phyloP scores from a whole-genome alignment of 2,888 invertebrate species.

The Dicyrtomina minuta region DNA sequence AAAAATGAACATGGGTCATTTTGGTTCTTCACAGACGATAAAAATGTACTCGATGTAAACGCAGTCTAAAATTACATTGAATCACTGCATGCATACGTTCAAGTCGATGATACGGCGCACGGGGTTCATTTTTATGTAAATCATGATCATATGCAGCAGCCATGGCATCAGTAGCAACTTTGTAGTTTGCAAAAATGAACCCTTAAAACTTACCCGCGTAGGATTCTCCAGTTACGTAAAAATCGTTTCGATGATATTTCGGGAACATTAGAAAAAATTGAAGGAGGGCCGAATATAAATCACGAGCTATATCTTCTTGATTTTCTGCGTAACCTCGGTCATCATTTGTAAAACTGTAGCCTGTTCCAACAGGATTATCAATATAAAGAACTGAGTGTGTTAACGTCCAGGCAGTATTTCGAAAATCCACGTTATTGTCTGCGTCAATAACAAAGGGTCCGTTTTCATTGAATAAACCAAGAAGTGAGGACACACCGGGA shows the following conservation, averaged over 20 bases:
- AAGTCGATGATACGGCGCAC: too few relatives aligned
- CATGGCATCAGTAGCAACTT: too few relatives aligned
- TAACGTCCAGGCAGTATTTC: constrained; percentile 68
- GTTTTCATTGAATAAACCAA: constrained; percentile 63
- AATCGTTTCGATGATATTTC: constrained; percentile 70
- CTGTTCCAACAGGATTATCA: constrained; percentile 87
- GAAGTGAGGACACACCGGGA: constrained; percentile 63
- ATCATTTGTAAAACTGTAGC: constrained; percentile 79
- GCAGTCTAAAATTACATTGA: constrained; percentile 7
- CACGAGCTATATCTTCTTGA: constrained; percentile 75
- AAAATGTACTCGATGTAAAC: too few relatives aligned
- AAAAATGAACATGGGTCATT: too few relatives aligned
- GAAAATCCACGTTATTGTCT: constrained; percentile 58
- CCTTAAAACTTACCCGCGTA: too few relatives aligned
- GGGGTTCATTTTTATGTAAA: too few relatives aligned
- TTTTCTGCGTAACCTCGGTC: constrained; percentile 75
- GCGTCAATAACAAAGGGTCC: constrained; percentile 61
- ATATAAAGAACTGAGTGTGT: constrained; percentile 81
- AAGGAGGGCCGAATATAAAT: constrained; percentile 71
- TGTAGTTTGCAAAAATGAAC: too few relatives aligned
- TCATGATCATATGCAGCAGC: too few relatives aligned
- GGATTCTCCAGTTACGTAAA: constrained; percentile 88
- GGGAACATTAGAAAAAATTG: constrained; percentile 86
- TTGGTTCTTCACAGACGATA: too few relatives aligned
- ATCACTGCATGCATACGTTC: too few relatives aligned